Percentiles rank a stretch among this genome's conserved stretches.
phyloP scores from a whole-genome alignment of 2,888 invertebrate genomes.

The Pachydiplax longipennis region DNA sequence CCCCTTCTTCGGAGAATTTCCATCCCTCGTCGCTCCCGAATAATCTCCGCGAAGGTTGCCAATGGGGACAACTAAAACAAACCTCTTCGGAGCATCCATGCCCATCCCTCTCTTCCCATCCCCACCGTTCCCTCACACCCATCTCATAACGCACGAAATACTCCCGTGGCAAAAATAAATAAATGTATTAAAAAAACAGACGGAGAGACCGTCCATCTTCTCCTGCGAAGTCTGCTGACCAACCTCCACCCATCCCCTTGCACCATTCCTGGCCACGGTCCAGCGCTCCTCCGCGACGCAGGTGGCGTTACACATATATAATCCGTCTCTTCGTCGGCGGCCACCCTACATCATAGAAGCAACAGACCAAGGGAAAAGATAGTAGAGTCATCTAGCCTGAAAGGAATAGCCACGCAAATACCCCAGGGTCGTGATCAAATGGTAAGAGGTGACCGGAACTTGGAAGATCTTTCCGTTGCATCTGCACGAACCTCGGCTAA shows the following conservation, averaged over 20 bases:
- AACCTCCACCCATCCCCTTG: background rate
- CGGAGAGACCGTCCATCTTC: background rate
- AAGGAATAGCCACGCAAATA: slow-evolving; percentile 27
- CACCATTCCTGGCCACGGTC: background rate
- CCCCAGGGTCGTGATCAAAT: no score
- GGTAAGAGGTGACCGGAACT: no score
- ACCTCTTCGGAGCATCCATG: background rate
- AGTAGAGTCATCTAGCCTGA: background rate
- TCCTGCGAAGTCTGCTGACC: background rate
- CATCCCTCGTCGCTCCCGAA: slow-evolving; percentile 37
- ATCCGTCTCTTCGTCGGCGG: slow-evolving; percentile 40
- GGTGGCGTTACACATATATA: slow-evolving; percentile 41
- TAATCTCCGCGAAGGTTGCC: slow-evolving; percentile 31
- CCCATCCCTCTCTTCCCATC: background rate
- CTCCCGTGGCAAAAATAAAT: background rate
- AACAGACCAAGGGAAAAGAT: background rate
- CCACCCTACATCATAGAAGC: slow-evolving; percentile 39
- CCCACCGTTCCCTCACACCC: background rate
- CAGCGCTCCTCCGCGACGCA: slow-evolving; percentile 3
- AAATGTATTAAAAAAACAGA: background rate
- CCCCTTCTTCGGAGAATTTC: background rate
- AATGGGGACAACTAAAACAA: slow-evolving; percentile 34
- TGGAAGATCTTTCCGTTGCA: no score
- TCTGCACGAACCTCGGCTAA: no score
- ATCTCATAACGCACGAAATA: background rate